Conservation (phyloP, 2,888 invertebrate species). For the Sphaerophoria taeniata region DNA sequence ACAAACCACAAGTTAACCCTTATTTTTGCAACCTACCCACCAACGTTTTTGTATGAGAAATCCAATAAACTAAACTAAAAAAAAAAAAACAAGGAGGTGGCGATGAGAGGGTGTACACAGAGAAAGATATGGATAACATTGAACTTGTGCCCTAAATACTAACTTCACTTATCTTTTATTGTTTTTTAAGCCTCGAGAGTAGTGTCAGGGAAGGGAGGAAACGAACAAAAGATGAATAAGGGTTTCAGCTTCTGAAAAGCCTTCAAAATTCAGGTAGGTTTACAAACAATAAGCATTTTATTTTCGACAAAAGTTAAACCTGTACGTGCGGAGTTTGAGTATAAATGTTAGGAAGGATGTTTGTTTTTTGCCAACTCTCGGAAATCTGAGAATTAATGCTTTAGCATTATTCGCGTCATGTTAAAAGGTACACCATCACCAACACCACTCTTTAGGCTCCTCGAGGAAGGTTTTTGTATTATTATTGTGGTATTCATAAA, state of each 20-base stretch:
- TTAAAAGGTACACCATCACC: constrained; percentile 24
- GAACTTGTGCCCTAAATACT: constrained; percentile 74
- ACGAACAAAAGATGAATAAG: constrained; percentile 53
- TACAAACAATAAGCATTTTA: constrained; percentile 54
- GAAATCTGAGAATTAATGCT: constrained; percentile 43
- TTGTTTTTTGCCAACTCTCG: constrained; percentile 1
- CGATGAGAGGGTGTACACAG: background rate
- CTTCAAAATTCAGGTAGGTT: constrained; percentile 38
- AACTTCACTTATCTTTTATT: constrained; percentile 71
- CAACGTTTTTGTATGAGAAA: constrained; percentile 42
- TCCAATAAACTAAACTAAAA: constrained; percentile 60
- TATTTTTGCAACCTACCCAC: constrained; percentile 21
- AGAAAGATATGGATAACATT: constrained; percentile 60
- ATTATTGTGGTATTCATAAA: constrained; percentile 36
- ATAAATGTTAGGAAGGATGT: background rate
- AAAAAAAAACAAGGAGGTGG: background rate
- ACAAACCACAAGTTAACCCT: constrained; percentile 72
- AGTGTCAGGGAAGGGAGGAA: background rate
- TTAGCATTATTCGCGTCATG: constrained; percentile 13
- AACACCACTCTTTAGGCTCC: constrained; percentile 5
- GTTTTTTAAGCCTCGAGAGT: constrained; percentile 31
- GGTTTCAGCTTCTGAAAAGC: constrained; percentile 30
- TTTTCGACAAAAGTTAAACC: constrained; percentile 42
- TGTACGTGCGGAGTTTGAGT: background rate
- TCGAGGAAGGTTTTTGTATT: constrained; percentile 11